A percentile compares a stretch with the other conserved stretches of the same genome.
These are phyloP conservation scores for Pangasius krempfi DNA, from an alignment of 2,797 vertebrate genomes.

Conservation along the genomic window DNA sequence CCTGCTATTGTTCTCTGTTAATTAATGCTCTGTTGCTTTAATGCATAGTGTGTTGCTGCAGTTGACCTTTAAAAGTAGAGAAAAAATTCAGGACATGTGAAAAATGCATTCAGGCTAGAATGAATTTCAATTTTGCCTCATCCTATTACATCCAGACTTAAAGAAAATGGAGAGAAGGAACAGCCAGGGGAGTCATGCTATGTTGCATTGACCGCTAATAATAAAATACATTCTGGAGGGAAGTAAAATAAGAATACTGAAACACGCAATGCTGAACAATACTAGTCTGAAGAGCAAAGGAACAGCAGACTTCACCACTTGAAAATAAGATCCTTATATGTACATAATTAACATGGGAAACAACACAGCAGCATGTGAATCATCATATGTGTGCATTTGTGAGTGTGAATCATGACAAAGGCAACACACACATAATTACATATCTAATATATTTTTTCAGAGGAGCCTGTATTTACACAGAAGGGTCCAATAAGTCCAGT, in stretches of 20 bases:
- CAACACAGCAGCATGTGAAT: not conserved
- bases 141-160: not conserved
- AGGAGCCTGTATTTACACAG: not conserved
- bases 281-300: not conserved
- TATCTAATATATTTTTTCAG: not conserved
- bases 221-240: not conserved
- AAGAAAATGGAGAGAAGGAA: not conserved
- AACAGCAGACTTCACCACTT: not conserved
- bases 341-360: not conserved
- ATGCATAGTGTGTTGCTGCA: not conserved
- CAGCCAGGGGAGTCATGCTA: not conserved
- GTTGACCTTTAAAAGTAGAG: not conserved
- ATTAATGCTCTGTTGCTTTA: constrained; percentile 59
- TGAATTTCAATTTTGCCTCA: constrained; percentile 3
- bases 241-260: not conserved
- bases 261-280: not conserved
- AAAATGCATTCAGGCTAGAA: not conserved
- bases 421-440: not conserved
- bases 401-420: not conserved
- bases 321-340: not conserved
- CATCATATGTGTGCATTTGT: not conserved
- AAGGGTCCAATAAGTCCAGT: not conserved
- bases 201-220: not conserved
- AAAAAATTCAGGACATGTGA: not conserved
- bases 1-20: constrained; percentile 66